Evolutionary conservation across 2,888 invertebrate genomes (phyloP).

Genomic region (Ashinkailepas kermadecensis): DNA sequence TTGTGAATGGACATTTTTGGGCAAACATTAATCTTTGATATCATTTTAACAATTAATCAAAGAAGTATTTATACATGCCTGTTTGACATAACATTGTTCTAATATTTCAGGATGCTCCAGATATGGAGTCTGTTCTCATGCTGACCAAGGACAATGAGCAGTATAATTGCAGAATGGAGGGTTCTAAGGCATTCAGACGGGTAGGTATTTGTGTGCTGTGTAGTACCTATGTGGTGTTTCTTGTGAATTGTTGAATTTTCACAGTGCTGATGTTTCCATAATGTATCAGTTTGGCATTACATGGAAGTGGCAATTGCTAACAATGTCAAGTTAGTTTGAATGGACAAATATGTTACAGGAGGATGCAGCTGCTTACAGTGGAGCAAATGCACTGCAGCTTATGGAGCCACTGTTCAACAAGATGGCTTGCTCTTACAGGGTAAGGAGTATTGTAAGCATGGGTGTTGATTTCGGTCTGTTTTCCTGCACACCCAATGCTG

Average conservation of each 20-base stretch:
- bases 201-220: constrained; percentile 33
- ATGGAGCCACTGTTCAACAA: constrained; percentile 67
- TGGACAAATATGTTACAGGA: constrained; percentile 39
- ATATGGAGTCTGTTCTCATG: constrained; percentile 55
- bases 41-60: neutral
- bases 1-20: too few relatives aligned
- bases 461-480: too few relatives aligned
- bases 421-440: constrained; percentile 72
- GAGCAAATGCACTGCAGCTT: constrained; percentile 68
- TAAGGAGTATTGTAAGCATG: constrained; percentile 35
- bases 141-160: constrained; percentile 69
- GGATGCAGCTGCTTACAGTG: constrained; percentile 55
- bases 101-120: constrained; percentile 30
- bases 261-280: neutral
- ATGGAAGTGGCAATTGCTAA: constrained; percentile 6
- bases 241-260: neutral
- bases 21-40: too few relatives aligned
- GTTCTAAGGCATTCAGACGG: constrained; percentile 44
- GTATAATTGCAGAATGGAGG: constrained; percentile 74
- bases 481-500: too few relatives aligned
- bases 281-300: neutral
- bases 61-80: neutral
- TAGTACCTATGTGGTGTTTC: neutral
- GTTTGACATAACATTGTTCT: neutral
- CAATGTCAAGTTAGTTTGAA: neutral